Conservation (phyloP, 2,888 invertebrate genomes). For the Cosmopolites sordidus region DNA sequence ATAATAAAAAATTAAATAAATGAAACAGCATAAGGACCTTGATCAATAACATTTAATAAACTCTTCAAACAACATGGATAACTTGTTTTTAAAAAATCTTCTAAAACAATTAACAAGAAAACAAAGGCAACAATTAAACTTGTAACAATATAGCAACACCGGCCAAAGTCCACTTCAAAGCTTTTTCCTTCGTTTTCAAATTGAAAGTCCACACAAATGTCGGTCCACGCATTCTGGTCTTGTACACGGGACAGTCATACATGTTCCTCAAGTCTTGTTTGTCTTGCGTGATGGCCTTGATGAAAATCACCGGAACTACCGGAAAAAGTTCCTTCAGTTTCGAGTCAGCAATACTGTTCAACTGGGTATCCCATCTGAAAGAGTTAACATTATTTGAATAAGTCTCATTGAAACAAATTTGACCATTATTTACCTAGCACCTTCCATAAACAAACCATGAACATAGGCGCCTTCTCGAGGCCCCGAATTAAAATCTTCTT, state of each 20-base stretch:
- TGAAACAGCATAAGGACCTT: not conserved
- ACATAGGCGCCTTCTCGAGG: slow-evolving; percentile 91
- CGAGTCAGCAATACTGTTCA: slow-evolving; percentile 78
- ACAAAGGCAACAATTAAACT: slow-evolving; percentile 52
- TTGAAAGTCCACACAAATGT: slow-evolving; percentile 97
- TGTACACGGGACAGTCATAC: slow-evolving; percentile 92
- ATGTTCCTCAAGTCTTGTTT: slow-evolving; percentile 83
- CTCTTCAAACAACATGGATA: not conserved
- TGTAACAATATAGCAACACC: slow-evolving; percentile 89
- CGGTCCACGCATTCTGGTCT: slow-evolving; percentile 81
- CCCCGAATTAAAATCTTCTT: slow-evolving; percentile 78
- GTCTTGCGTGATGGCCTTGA: slow-evolving; percentile 83
- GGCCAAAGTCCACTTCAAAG: slow-evolving; percentile 88
- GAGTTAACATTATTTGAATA: not conserved
- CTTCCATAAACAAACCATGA: slow-evolving; percentile 87
- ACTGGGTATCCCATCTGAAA: slow-evolving; percentile 74
- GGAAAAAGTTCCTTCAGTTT: slow-evolving; percentile 86
- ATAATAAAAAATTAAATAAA: too few relatives aligned
- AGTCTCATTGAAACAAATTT: not conserved
- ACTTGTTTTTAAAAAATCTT: not conserved
- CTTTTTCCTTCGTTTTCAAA: slow-evolving; percentile 80
- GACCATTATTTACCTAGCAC: slow-evolving; percentile 56
- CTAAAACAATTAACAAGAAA: not conserved
- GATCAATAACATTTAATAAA: slow-evolving; percentile 1
- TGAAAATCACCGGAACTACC: slow-evolving; percentile 82